Base-by-base conservation (phyloP, 2,113 vertebrate species). In the Corythoichthys haematopterus region DNA sequence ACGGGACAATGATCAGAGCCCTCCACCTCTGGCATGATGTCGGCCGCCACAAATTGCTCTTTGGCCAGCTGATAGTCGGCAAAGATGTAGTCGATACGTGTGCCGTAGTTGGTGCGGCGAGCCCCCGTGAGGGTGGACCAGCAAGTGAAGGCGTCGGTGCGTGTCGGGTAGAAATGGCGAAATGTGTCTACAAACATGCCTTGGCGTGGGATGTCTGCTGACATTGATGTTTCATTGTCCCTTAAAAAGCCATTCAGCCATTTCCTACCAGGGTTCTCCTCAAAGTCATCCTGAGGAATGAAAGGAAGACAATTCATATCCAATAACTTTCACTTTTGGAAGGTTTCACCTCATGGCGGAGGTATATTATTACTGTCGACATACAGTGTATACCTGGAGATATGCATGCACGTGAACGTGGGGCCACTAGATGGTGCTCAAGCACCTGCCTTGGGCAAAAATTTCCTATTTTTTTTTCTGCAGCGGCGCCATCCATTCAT, bases 1-100 rank as follows among this genome's bases (percentile, higher is more conserved):
- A 96, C 92, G 0, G 95, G 95, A 65, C 95, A 97, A 70, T 96
- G 95, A 70, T 97, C 95, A 2, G 95, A 97, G 62, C 95, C 95
- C 66, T 94, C 91, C 59, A 96, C 88, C 60, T 95, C 93, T 1
- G 94, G 93, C 88, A 93, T 89, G 69, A 96, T 90, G 71, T 93
- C 90, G 3, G 91, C 92, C 0, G 72, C 81, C 73, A 86, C 74
- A 68, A 96, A 92, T 65, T 85, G 86, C 1, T 74, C 84, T 35
- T 81, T 75, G 4, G 87, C 91, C 11, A 96, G 85, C 4, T 65
- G 68, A 61, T 45, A 64, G 47, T 92, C 88, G 0, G 91, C 92
- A 1, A 97, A 87, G 64, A 96, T 91, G 76, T 96, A 96, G 79
- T 96, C 95, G n/a, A 97, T 90, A 48, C 95, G 92, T 1, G 93